Evolutionary conservation across 2,797 vertebrate genomes (phyloP), one percentile per base, ranked within the genome.

Genomic region (Chaetodon trifasciatus): DNA sequence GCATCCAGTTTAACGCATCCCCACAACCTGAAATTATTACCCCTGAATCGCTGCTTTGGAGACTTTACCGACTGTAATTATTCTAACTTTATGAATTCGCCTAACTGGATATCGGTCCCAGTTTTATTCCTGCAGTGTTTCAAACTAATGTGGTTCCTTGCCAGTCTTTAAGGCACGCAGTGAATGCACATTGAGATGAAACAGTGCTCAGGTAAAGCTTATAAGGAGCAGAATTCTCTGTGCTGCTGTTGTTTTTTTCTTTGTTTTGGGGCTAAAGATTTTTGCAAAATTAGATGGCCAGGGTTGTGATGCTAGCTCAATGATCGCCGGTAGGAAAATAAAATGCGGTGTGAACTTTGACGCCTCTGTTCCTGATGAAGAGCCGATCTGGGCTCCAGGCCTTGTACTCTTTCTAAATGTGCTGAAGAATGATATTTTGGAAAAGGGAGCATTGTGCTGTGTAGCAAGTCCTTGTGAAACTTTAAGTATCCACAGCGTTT

Each of bases 141-240:
- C 65, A 73, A 39, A 56, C 61, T 39, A 47, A 67, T 32, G 13
- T 5, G 1, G 63, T 67, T 70, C 35, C 23, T 78, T 67, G 55
- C 44, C 67, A 79, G 44, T 64, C 35, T 61, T 76, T 50, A 57
- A 28, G 17, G 49, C 37, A 23, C 10, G 1, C 42, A 19, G 28
- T 28, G 68, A 75, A 57, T 23, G 4, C 46, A 19, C 44, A 39
- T 64, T 71, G 81, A 81, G 81, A 84, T 86, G 69, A 85, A 85
- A 73, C 77, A 6, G 35, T 56, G 24, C 37, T 23, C 19, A 28
- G 53, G 55, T 70, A 23, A 62, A 80, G 58, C 67, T 64, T 5
- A 65, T 2, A 62, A 28, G 10, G 46, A 71, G 66, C 67, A 17
- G 9, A 44, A 52, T 32, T 32, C 10, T 55, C 2, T 21, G 63